Evolutionary conservation across 2,797 vertebrate genomes (phyloP).

Genomic region (Mormyrus proboscirostris): DNA sequence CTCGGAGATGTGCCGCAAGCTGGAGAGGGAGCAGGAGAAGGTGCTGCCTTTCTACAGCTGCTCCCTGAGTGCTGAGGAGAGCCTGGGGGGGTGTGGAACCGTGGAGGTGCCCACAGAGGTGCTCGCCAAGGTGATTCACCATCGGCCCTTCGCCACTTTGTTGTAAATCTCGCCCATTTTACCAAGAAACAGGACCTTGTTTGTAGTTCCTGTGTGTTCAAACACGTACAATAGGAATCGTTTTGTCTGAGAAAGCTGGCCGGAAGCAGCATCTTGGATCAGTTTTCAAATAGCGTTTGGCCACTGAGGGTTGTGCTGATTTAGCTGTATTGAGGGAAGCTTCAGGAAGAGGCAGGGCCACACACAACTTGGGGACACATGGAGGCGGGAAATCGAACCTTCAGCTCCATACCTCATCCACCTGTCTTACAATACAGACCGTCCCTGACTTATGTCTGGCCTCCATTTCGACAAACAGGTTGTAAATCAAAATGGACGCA

Average conservation of each 20-base stretch:
- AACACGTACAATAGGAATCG: neutral
- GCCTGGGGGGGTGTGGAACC: constrained; percentile 29
- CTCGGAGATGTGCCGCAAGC: constrained; percentile 68
- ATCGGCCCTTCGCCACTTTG: neutral
- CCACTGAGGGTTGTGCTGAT: neutral
- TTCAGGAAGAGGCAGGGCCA: neutral
- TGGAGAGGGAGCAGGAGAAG: constrained; percentile 75
- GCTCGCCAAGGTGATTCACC: constrained; percentile 54
- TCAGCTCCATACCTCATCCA: neutral
- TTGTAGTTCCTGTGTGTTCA: neutral
- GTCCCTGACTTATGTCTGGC: neutral
- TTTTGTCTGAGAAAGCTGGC: neutral
- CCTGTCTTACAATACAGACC: neutral
- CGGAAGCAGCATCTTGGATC: neutral
- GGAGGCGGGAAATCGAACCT: neutral
- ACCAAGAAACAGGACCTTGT: neutral
- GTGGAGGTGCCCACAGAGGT: constrained; percentile 44
- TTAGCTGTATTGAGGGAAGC: neutral
- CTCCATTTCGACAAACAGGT: neutral
- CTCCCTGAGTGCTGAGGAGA: constrained; percentile 49
- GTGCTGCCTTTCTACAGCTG: constrained; percentile 70
- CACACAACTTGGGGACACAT: neutral
- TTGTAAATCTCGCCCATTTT: neutral
- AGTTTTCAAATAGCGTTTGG: neutral
- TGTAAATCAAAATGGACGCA: neutral